Evolutionary conservation across 2,888 invertebrate genomes (phyloP).

Genomic region (Pristionchus arcanus): DNA sequence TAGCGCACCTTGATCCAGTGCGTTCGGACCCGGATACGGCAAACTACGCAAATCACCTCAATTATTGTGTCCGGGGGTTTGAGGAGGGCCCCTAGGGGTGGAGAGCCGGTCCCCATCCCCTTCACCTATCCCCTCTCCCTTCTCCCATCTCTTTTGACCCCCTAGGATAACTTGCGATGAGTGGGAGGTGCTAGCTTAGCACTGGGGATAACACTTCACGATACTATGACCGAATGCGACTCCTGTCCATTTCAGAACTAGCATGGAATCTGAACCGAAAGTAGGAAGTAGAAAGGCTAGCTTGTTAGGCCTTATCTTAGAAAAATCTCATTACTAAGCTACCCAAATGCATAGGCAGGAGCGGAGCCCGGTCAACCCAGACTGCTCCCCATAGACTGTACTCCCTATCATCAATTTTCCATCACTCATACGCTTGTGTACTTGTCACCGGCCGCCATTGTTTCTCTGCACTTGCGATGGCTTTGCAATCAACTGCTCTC

Average conservation of each 20-base stretch:
- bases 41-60: conserved; percentile 8
- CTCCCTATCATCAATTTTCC: neutral
- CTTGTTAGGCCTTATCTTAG: no score
- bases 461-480: neutral
- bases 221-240: no score
- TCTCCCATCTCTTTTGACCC: conserved; percentile 9
- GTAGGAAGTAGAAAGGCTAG: no score
- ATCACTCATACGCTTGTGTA: neutral
- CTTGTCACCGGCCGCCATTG: neutral
- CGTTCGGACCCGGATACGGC: neutral
- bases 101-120: conserved; percentile 12
- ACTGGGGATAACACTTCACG: no score
- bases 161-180: neutral
- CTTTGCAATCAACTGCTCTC: no score
- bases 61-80: conserved; percentile 20
- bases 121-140: neutral
- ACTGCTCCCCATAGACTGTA: neutral
- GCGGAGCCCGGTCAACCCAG: no score
- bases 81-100: conserved; percentile 8
- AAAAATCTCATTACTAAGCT: no score
- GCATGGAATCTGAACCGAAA: no score
- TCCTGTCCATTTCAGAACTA: no score
- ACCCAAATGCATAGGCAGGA: no score
- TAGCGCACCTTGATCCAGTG: no score
- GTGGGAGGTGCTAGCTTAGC: neutral